Evolutionary conservation across 2,888 invertebrate species (phyloP), one percentile per base, ranked within the genome.

Genomic region (Lomographa bimaculata): DNA sequence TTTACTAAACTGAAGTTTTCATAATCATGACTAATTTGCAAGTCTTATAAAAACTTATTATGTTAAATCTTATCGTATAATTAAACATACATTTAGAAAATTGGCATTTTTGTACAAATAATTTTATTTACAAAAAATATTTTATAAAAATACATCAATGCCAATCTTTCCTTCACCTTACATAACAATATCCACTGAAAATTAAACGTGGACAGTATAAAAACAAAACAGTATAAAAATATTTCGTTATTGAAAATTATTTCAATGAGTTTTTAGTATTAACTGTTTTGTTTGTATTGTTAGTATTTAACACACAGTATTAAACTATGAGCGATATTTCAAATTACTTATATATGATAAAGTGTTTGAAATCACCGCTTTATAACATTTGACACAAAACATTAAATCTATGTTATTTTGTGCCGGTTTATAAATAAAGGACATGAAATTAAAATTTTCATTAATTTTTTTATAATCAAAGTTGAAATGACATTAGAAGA

Each of bases 151-250:
- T n/a, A n/a, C n/a, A 14, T 19, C 21, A 50, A 49, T 64, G 56
- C 64, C 74, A 71, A 64, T 66, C 68, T 66, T 34, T 60, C 84
- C 84, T 59, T 72, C 84, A 84, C 83, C 84, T 71, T 73, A 76
- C 63, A 60, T 54, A 58, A 50, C 54, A 50, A 56, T 57, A 57
- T 57, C 60, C 74, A 60, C 46, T 52, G 60, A 49, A 55, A 65
- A 37, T 36, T 30, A 27, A 36, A 26, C 24, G 42, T 55, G 60
- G 59, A 51, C 46, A 39, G 37, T 26, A 37, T 48, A 47, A 39
- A 57, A 62, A 59, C 47, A 46, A 50, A 55, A 48, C 42, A 39
- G 49, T 40, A 16, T 18, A 25, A 7, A 9, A 8, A 24, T 7
- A 14, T 14, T 3, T 14, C 4, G 14, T 14, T 14, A n/a, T n/a